These are phyloP conservation scores for Athene noctua DNA, from an alignment of 2,113 vertebrate species.

Conservation along the genomic window DNA sequence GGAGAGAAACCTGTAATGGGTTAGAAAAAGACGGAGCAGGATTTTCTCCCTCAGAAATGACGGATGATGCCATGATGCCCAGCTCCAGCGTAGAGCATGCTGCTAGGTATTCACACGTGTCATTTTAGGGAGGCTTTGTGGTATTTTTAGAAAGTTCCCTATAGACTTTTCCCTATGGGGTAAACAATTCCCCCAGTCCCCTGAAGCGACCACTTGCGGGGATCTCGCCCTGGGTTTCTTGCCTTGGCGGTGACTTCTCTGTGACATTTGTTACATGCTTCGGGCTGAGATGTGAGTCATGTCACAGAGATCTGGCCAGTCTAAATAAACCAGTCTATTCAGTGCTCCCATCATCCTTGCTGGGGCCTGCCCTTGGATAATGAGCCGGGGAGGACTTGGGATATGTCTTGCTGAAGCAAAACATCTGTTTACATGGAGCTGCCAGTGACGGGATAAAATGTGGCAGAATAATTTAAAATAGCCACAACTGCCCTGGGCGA, in stretches of 20 bases:
- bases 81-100: not conserved
- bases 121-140: not conserved
- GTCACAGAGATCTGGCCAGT: slow-evolving; percentile 2
- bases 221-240: not conserved
- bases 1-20: not conserved
- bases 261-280: not conserved
- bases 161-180: not conserved
- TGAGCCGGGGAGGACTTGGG: not conserved
- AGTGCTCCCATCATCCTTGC: not conserved
- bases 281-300: not conserved
- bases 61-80: not conserved
- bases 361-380: not conserved
- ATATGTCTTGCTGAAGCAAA: not conserved
- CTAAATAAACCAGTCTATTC: slow-evolving; percentile 43
- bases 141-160: not conserved
- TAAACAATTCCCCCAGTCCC: not conserved
- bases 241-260: not conserved
- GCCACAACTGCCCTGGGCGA: not conserved
- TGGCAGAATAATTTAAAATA: not conserved
- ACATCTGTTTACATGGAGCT: not conserved
- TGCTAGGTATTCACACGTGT: rapidly evolving
- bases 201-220: not conserved
- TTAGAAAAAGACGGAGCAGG: not conserved
- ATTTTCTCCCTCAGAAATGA: not conserved
- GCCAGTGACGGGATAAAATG: not conserved